Percentiles rank a stretch among this genome's conserved stretches.
Evolutionary conservation across 2,797 vertebrate genomes (phyloP).

Genomic region (Coreius guichenoti): DNA sequence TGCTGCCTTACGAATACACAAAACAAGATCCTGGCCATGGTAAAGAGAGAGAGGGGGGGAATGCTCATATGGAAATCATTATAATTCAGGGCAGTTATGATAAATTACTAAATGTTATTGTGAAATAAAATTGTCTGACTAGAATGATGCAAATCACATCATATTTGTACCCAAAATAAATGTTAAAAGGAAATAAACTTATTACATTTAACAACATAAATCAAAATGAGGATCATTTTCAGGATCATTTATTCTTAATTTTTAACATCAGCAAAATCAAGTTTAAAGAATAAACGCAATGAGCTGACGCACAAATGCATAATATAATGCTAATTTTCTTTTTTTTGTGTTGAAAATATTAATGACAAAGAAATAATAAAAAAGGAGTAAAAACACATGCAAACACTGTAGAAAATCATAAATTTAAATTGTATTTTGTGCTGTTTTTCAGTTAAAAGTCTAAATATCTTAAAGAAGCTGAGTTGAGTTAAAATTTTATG

Average conservation of each 20-base stretch:
- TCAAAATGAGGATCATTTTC: neutral
- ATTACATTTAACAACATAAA: neutral
- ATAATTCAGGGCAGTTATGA: neutral
- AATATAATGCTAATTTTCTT: neutral
- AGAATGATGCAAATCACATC: neutral
- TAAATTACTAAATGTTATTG: neutral
- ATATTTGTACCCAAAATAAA: neutral
- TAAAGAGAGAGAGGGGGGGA: neutral
- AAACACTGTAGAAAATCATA: neutral
- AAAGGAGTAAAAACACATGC: neutral
- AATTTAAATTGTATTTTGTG: neutral
- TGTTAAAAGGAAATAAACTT: neutral
- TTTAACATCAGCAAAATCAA: neutral
- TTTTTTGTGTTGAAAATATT: neutral
- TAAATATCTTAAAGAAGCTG: no score
- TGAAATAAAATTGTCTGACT: neutral
- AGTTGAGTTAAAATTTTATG: neutral
- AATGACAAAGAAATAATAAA: neutral
- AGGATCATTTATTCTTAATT: neutral
- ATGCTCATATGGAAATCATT: neutral
- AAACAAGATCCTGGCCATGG: neutral
- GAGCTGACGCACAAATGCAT: neutral
- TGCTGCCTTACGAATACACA: neutral
- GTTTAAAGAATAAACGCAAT: neutral
- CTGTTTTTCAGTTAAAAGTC: neutral